Evolutionary conservation across 1,140 invertebrate species (phyloP).

Genomic region (Geopemphigus sp.): DNA sequence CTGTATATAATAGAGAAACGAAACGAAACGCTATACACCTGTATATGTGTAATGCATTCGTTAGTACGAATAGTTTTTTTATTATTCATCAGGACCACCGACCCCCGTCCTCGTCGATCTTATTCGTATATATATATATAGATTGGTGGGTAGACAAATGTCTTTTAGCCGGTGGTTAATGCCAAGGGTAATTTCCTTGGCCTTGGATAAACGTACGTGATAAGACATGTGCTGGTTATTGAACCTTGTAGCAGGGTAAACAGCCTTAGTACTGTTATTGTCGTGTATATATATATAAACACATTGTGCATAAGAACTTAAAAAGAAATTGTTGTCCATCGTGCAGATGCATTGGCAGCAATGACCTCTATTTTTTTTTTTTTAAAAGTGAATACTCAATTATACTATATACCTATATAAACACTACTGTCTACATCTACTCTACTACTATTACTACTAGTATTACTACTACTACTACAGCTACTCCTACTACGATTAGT

Average conservation of each 20-base stretch:
- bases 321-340: constrained; percentile 39
- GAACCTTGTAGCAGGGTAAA: constrained; percentile 14
- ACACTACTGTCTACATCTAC: background rate
- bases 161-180: constrained; percentile 10
- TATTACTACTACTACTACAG: constrained; percentile 6
- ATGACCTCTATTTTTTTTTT: constrained; percentile 30
- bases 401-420: background rate
- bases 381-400: background rate
- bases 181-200: constrained; percentile 25
- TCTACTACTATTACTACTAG: constrained; percentile 26
- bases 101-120: background rate
- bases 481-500: background rate
- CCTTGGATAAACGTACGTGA: background rate
- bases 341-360: constrained; percentile 10
- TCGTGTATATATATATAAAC: background rate
- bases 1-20: background rate
- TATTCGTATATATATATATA: background rate
- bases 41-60: background rate
- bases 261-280: constrained; percentile 38
- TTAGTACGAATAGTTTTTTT: constrained; percentile 10
- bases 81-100: background rate
- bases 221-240: constrained; percentile 46
- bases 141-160: background rate
- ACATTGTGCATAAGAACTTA: constrained; percentile 29
- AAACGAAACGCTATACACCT: constrained; percentile 1